Conservation (phyloP, 1,140 invertebrate genomes). For the Eumeta japonica region DNA sequence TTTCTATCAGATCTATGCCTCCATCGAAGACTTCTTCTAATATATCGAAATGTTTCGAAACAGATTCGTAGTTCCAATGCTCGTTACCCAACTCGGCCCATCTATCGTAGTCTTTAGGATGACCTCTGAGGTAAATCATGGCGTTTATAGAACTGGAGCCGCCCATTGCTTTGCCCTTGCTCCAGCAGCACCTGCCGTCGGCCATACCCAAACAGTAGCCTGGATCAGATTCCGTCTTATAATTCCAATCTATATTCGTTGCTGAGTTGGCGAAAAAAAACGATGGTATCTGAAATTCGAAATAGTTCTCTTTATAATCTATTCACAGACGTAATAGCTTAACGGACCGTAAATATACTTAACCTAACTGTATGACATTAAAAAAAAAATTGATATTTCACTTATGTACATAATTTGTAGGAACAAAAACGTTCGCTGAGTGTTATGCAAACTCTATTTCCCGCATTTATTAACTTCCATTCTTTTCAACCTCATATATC, state of each 20-base stretch:
- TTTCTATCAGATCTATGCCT: conserved; percentile 3
- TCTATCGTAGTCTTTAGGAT: conserved; percentile 63
- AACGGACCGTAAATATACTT: neutral
- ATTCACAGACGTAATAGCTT: conserved; percentile 7
- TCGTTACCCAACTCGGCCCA: conserved; percentile 62
- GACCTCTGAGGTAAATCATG: conserved; percentile 77
- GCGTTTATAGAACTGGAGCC: conserved; percentile 79
- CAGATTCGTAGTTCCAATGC: conserved; percentile 65
- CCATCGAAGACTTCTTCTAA: conserved; percentile 31
- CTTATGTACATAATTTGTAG: too few species aligned
- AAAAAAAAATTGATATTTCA: too few species aligned
- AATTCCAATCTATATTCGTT: conserved; percentile 65
- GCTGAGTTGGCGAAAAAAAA: conserved; percentile 53
- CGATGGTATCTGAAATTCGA: conserved; percentile 57
- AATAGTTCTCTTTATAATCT: too few species aligned
- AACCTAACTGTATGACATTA: too few species aligned
- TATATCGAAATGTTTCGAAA: conserved; percentile 63
- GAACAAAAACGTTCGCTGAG: too few species aligned
- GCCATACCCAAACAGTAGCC: conserved; percentile 56
- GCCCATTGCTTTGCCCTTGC: conserved; percentile 70
- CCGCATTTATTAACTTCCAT: too few species aligned
- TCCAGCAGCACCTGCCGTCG: conserved; percentile 62
- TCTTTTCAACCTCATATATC: too few species aligned
- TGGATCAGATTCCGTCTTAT: conserved; percentile 62
- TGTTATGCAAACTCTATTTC: too few species aligned